These are phyloP conservation scores for Entomyzon cyanotis DNA, from an alignment of 2,113 vertebrate species.

Conservation along the genomic window DNA sequence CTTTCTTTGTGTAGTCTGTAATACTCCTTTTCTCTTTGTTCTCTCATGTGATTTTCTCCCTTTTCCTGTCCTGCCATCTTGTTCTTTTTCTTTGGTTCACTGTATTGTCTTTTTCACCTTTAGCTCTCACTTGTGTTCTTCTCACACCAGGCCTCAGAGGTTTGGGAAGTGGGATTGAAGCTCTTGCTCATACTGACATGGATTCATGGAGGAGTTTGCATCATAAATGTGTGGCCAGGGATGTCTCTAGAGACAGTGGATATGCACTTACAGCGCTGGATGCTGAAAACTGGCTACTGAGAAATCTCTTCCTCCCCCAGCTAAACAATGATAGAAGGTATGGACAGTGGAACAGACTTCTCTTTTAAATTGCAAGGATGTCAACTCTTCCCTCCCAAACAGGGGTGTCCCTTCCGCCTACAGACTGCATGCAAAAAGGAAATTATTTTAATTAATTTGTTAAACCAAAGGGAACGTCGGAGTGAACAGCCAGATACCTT, in stretches of 20 bases:
- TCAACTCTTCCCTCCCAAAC: neutral
- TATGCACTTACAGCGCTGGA: neutral
- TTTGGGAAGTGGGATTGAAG: neutral
- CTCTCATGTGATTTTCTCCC: neutral
- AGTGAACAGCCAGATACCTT: neutral
- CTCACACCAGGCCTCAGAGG: neutral
- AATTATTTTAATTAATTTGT: slow-evolving; percentile 53
- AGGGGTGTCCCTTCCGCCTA: neutral
- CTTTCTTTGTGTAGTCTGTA: neutral
- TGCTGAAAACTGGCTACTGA: neutral
- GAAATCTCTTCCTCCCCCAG: neutral
- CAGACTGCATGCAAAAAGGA: neutral
- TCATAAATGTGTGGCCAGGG: accelerated
- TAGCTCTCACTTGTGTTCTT: neutral
- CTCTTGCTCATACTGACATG: accelerated
- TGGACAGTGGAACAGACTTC: neutral
- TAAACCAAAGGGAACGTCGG: neutral
- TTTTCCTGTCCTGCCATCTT: neutral
- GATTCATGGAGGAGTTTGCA: neutral
- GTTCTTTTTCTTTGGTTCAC: neutral
- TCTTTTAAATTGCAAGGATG: neutral
- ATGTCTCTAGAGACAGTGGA: neutral
- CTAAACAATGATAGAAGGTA: neutral
- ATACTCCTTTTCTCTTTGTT: neutral
- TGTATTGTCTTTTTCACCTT: neutral